Evolutionary conservation across 2,797 vertebrate species (phyloP).

Genomic region (Acipenser transmontanus): DNA sequence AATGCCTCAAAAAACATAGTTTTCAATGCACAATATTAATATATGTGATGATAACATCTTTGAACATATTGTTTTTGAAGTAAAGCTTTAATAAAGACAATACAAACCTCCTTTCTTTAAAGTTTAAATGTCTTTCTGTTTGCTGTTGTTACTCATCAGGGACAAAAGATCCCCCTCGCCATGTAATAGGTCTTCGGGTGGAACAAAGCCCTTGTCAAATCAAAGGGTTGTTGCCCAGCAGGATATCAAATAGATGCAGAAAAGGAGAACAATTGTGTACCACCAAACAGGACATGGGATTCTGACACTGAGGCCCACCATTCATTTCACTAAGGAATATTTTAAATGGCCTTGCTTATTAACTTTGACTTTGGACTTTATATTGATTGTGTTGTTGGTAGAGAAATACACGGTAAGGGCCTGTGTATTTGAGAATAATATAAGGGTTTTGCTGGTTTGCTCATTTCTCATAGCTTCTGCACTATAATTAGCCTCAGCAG

Average conservation of each 20-base stretch:
- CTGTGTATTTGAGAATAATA: too few species aligned
- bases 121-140: constrained; percentile 45
- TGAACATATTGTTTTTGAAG: background rate
- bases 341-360: background rate
- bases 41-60: background rate
- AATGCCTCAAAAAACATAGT: background rate
- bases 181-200: constrained; percentile 43
- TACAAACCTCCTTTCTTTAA: constrained; percentile 4
- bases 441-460: too few species aligned
- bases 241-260: constrained; percentile 46
- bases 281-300: constrained; percentile 41
- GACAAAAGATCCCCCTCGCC: constrained; percentile 39
- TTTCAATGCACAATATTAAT: constrained; percentile 1
- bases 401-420: too few species aligned
- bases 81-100: constrained; percentile 1
- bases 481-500: too few species aligned
- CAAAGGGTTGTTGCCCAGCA: constrained; percentile 44
- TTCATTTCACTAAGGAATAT: background rate
- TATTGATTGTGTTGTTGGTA: background rate
- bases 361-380: background rate
- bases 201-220: constrained; percentile 51
- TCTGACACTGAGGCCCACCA: constrained; percentile 1
- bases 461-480: too few species aligned
- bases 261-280: constrained; percentile 36
- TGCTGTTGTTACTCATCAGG: constrained; percentile 48